phyloP scores from a whole-genome alignment of 2,113 vertebrate species.

The Oryzias melastigma region DNA sequence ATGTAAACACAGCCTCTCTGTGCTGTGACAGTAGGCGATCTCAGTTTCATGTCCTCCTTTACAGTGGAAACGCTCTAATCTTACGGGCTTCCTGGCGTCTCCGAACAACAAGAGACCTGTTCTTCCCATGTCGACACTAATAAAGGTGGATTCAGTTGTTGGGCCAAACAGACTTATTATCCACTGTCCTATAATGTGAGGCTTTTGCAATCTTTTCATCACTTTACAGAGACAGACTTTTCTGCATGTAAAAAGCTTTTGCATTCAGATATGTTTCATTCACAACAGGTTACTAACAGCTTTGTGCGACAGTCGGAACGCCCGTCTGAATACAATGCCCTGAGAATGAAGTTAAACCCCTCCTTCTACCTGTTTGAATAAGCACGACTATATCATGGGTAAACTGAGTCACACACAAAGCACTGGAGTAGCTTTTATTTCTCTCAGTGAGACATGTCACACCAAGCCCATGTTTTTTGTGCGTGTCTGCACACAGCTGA shows the following conservation, averaged over 20 bases:
- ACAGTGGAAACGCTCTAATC: slow-evolving; percentile 27
- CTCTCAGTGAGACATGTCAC: slow-evolving; percentile 1
- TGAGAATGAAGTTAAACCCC: slow-evolving; percentile 5
- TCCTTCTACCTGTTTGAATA: slow-evolving; percentile 15
- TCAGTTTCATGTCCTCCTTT: slow-evolving; percentile 51
- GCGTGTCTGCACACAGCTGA: neutral
- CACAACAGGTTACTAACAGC: slow-evolving; percentile 17
- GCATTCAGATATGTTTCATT: slow-evolving; percentile 18
- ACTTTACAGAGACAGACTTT: neutral
- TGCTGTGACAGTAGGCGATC: slow-evolving; percentile 30
- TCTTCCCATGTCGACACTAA: slow-evolving; percentile 56
- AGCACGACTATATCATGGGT: neutral
- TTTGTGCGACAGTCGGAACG: slow-evolving; percentile 12
- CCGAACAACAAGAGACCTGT: slow-evolving; percentile 29
- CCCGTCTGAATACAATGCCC: neutral
- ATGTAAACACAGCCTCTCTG: slow-evolving; percentile 51
- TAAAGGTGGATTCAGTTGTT: slow-evolving; percentile 32
- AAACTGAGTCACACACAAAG: neutral
- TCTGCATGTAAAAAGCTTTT: slow-evolving; percentile 10
- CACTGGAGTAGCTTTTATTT: slow-evolving; percentile 6
- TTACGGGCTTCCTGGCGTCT: slow-evolving; percentile 15
- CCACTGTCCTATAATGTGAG: slow-evolving; percentile 11
- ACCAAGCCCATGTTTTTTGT: slow-evolving; percentile 19
- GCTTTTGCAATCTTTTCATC: slow-evolving; percentile 21
- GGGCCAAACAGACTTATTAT: slow-evolving; percentile 36